Conservation (phyloP, 37 sponge, comb jelly and placozoan genomes). For the Petrosia ficiformis region DNA sequence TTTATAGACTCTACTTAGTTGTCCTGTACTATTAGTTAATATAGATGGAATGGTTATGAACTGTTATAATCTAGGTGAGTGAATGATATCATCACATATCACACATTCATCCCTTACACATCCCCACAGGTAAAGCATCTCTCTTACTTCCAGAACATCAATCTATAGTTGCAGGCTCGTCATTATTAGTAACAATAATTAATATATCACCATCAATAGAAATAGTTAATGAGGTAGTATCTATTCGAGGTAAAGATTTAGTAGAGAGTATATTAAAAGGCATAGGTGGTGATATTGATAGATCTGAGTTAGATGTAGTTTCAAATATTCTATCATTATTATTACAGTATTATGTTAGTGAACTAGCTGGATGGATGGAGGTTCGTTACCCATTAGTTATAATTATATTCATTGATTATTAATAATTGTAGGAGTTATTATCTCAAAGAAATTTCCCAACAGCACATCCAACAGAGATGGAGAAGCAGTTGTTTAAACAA, state of each 20-base stretch:
- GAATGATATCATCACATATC: no score
- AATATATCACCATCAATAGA: background rate
- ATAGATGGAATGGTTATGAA: background rate
- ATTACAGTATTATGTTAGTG: slow-evolving; percentile 13
- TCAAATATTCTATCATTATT: slow-evolving; percentile 26
- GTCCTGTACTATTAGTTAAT: background rate
- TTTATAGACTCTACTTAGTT: background rate
- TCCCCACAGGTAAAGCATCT: slow-evolving; percentile 37
- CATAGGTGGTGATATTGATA: slow-evolving; percentile 28
- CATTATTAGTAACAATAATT: slow-evolving; percentile 34
- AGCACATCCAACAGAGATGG: background rate
- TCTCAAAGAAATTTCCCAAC: background rate
- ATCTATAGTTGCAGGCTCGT: slow-evolving; percentile 22
- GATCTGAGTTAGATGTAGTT: slow-evolving; percentile 26
- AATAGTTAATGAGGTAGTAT: background rate
- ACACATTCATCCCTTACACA: no score
- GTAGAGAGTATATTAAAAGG: slow-evolving; percentile 42
- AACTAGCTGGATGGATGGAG: slow-evolving; percentile 54
- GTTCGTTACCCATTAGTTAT: slow-evolving; percentile 12
- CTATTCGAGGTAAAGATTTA: background rate
- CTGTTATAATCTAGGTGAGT: background rate
- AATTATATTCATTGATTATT: background rate
- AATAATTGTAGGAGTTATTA: background rate
- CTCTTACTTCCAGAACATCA: slow-evolving; percentile 38
- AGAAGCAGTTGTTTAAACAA: background rate